A percentile compares a stretch with the other conserved stretches of the same genome.
These are phyloP conservation scores for Tiliacea aurago DNA, from an alignment of 2,888 invertebrate species.

Conservation along the genomic window DNA sequence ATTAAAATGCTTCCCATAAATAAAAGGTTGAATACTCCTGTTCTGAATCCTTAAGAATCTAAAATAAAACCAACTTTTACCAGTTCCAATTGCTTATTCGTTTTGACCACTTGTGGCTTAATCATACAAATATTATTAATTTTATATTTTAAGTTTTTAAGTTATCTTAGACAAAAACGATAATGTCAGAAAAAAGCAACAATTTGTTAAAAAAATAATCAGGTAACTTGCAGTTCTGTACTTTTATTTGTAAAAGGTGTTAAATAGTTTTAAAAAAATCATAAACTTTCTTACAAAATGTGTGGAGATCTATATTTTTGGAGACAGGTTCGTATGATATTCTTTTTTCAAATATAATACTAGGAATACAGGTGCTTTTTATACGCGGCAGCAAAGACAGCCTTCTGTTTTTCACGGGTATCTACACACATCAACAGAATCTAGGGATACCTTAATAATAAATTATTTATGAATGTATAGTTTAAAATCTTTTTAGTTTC, in stretches of 20 bases:
- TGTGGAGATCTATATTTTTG: slow-evolving; percentile 49
- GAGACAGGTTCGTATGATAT: slow-evolving; percentile 56
- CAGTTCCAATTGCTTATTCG: not conserved
- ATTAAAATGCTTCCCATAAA: not conserved
- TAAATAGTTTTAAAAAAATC: not conserved
- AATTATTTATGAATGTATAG: too few relatives aligned
- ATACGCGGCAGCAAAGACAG: not conserved
- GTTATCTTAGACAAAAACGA: not conserved
- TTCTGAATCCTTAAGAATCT: not conserved
- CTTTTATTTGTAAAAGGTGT: not conserved
- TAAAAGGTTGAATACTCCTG: not conserved
- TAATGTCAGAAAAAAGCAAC: not conserved
- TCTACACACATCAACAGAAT: too few relatives aligned
- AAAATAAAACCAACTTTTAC: not conserved
- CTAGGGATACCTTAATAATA: too few relatives aligned
- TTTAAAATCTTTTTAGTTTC: too few relatives aligned
- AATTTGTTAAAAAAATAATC: not conserved
- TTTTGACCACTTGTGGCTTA: not conserved
- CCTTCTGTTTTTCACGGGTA: not conserved
- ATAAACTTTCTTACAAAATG: slow-evolving; percentile 10
- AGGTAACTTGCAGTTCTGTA: not conserved
- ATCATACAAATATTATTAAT: not conserved
- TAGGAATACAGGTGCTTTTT: not conserved
- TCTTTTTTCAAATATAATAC: not conserved
- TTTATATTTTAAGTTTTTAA: not conserved